These are phyloP conservation scores for Gopherus evgoodei DNA, from an alignment of 2,113 vertebrate species.

Conservation along the genomic window DNA sequence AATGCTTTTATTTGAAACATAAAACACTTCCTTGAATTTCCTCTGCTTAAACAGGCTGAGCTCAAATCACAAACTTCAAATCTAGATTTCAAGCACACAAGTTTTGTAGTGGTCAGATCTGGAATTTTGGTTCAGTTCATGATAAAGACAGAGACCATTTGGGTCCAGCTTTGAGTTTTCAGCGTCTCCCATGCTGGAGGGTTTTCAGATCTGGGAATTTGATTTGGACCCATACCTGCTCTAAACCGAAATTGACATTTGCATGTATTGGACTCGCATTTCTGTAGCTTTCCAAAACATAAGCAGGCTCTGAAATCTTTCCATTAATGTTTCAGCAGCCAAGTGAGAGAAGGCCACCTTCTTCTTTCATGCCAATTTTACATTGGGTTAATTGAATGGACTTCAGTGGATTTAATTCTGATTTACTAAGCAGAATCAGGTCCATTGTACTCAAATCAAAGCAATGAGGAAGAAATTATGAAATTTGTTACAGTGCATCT, in stretches of 20 bases:
- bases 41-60: background rate
- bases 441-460: fast-evolving
- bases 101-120: background rate
- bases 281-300: background rate
- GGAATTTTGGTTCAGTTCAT: background rate
- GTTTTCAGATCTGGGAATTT: background rate
- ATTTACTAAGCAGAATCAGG: background rate
- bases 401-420: background rate
- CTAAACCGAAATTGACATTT: background rate
- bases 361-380: background rate
- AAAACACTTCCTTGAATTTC: background rate
- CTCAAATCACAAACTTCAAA: background rate
- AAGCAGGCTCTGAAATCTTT: background rate
- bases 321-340: background rate
- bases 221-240: background rate
- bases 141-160: background rate
- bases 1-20: background rate
- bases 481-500: background rate
- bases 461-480: background rate
- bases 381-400: background rate
- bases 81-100: background rate
- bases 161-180: background rate
- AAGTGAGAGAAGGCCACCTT: background rate
- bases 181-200: background rate
- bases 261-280: background rate